Evolutionary conservation across 1,140 invertebrate species (phyloP).

Genomic region (Drosophila yakuba): DNA sequence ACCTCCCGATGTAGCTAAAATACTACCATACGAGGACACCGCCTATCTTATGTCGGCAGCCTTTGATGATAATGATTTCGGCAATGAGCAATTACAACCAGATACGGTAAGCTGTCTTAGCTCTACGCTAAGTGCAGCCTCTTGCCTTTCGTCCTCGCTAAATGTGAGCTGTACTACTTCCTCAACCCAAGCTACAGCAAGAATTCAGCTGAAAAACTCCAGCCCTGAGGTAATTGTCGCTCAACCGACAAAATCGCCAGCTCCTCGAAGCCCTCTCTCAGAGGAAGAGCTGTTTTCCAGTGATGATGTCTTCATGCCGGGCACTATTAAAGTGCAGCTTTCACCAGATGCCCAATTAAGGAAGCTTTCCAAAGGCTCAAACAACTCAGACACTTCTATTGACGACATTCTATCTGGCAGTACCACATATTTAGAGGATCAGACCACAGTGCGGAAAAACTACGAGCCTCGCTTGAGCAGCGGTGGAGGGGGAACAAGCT

Average conservation of each 20-base stretch:
- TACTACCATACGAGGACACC: conserved; percentile 80
- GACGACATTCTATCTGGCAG: conserved; percentile 86
- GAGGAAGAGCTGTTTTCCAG: conserved; percentile 88
- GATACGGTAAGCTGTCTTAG: conserved; percentile 85
- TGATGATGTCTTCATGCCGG: conserved; percentile 88
- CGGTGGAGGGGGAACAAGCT: conserved; percentile 80
- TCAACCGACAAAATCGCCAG: conserved; percentile 87
- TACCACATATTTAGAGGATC: conserved; percentile 83
- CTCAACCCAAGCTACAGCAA: conserved; percentile 64
- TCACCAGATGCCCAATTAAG: conserved; percentile 86
- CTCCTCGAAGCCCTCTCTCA: conserved; percentile 87
- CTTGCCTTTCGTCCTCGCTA: conserved; percentile 85
- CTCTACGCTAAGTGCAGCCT: conserved; percentile 86
- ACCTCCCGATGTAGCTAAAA: conserved; percentile 75
- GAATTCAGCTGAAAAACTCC: conserved; percentile 56
- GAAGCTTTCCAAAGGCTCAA: conserved; percentile 88
- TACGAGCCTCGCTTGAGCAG: conserved; percentile 82
- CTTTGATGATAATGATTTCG: conserved; percentile 77
- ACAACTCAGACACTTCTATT: conserved; percentile 87
- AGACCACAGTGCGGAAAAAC: conserved; percentile 76
- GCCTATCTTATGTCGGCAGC: conserved; percentile 81
- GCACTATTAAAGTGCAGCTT: conserved; percentile 86
- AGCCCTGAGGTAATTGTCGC: conserved; percentile 86
- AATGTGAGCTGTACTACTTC: conserved; percentile 78
- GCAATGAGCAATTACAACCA: conserved; percentile 66